Base-by-base conservation (phyloP, 1,140 invertebrate species). In the Arctopsyche grandis region DNA sequence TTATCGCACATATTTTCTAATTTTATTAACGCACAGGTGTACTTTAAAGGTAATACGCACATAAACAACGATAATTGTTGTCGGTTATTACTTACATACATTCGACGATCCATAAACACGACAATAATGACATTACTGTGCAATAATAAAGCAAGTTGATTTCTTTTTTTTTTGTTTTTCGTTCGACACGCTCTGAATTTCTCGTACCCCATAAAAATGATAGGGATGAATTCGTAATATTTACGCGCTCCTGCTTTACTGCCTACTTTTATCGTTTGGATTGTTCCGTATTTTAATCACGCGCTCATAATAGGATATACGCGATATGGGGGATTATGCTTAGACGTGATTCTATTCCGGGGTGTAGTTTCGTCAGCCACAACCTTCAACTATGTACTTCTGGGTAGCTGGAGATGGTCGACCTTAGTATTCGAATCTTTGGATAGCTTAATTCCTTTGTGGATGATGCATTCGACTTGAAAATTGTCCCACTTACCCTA, bases 1-100 rank as follows among this genome's bases (percentile, higher is more conserved):
- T 66, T 66, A 66, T 66, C 14, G 63, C 63, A 29, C 63, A 26
- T 66, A 24, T 24, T 29, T 24, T 66, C 24, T 66, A 66, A 66
- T 66, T 66, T 66, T 66, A 66, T 66, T 66, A 66, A 66, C 21
- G 63, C 63, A 66, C 63, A 66, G 63, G 63, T 66, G 63, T 26
- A 24, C 24, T 66, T 66, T 66, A 66, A 9, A 24, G 21, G 63
- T 29, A 66, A 66, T 26, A 66, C 24, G 63, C 21, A n/a, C 63
- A 66, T 66, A 26, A 66, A 66, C 21, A 66, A 66, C 63, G 24
- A 66, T 22, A 66, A 19, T 22, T 38, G 1, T 38, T 38, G 29
- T 1, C 7, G 29, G 29, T 38, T 38, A 38, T 38, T 38, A 38
- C n/a, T n/a, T 12, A 12, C 44, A 46, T 7, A 46, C 48, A 14